These are phyloP conservation scores for Spinus olivaceus DNA, from an alignment of 2,797 vertebrate genomes.

Conservation along the genomic window DNA sequence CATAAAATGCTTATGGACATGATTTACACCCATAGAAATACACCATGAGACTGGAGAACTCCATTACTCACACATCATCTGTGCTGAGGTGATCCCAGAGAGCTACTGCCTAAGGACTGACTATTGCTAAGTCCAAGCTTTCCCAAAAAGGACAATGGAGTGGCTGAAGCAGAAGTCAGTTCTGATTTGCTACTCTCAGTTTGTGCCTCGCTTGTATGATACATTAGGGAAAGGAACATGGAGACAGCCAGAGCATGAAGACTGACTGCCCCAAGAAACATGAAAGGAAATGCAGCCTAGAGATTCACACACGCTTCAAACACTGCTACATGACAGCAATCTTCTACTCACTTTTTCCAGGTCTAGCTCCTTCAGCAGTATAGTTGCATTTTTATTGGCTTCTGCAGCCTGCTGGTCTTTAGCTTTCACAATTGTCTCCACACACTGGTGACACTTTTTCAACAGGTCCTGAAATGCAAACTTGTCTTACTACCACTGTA, in stretches of 20 bases:
- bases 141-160: not conserved
- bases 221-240: not conserved
- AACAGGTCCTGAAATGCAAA: conserved; percentile 85
- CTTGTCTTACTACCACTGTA: not conserved
- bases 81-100: not conserved
- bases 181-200: not conserved
- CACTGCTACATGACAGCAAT: rapidly evolving
- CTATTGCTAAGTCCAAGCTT: not conserved
- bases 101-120: not conserved
- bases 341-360: conserved; percentile 88
- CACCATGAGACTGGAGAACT: not conserved
- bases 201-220: not conserved
- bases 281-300: not conserved
- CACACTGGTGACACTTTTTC: conserved; percentile 99
- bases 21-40: not conserved
- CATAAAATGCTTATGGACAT: not conserved
- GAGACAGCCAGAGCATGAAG: not conserved
- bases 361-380: conserved; percentile 95
- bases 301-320: not conserved
- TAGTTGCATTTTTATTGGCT: conserved; percentile 98
- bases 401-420: conserved; percentile 99
- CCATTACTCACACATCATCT: not conserved
- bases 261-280: not conserved
- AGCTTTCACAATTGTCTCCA: conserved; percentile 99
- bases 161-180: not conserved